Conservation (phyloP, 2,113 vertebrate genomes). For the Pelusios castaneus region DNA sequence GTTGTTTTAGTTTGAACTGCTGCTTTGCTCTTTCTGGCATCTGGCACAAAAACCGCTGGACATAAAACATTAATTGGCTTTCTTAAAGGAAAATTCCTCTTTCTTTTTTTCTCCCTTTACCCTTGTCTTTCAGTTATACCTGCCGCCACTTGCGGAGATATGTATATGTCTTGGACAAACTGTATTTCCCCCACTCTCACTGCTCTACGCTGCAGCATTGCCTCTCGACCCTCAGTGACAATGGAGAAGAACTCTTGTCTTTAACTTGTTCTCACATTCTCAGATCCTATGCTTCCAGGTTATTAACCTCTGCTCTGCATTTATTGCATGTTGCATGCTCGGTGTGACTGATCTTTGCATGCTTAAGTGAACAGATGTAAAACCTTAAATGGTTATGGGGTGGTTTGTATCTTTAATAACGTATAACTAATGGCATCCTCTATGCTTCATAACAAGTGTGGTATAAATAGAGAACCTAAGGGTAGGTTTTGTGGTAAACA, state of each 20-base stretch:
- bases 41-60: conserved; percentile 58
- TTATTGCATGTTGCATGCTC: conserved; percentile 83
- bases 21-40: conserved; percentile 37
- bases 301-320: conserved; percentile 83
- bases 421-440: not conserved
- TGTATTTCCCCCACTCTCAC: conserved; percentile 84
- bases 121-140: conserved; percentile 89
- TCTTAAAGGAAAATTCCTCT: conserved; percentile 79
- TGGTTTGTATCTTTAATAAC: conserved; percentile 17
- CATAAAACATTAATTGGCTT: conserved; percentile 61
- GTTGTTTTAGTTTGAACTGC: conserved; percentile 39
- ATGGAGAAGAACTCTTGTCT: conserved; percentile 87
- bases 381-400: not conserved
- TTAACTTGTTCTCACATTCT: conserved; percentile 89
- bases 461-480: not conserved
- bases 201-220: conserved; percentile 84
- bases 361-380: conserved; percentile 13
- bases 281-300: conserved; percentile 89
- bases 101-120: conserved; percentile 75
- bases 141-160: conserved; percentile 91
- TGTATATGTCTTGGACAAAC: conserved; percentile 89
- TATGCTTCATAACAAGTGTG: not conserved
- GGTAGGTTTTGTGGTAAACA: not conserved
- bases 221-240: conserved; percentile 86
- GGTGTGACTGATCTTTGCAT: conserved; percentile 69